Evolutionary conservation across 2,888 invertebrate species (phyloP).

Genomic region (Drosophila pegasa): DNA sequence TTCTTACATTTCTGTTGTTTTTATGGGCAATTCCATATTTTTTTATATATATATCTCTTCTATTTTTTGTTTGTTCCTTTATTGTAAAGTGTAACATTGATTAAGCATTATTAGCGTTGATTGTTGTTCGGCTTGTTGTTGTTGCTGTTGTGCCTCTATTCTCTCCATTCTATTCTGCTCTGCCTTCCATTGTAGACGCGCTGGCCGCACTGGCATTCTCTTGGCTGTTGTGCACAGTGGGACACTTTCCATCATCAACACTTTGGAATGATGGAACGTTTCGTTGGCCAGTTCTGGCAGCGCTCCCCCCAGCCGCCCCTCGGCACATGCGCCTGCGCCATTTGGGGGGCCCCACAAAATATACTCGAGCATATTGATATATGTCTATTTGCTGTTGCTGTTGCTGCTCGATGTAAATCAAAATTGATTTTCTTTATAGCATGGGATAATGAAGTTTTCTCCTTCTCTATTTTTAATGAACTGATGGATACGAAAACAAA

Average conservation of each 20-base stretch:
- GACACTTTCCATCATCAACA: constrained; percentile 79
- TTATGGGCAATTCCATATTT: constrained; percentile 42
- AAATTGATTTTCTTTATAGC: constrained; percentile 66
- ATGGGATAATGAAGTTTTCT: constrained; percentile 63
- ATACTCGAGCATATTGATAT: constrained; percentile 53
- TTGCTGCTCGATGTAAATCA: constrained; percentile 62
- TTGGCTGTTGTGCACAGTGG: constrained; percentile 67
- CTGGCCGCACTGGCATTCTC: constrained; percentile 44
- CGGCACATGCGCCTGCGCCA: constrained; percentile 52
- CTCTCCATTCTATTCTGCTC: constrained; percentile 38
- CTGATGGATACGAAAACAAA: constrained; percentile 31
- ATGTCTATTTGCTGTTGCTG: constrained; percentile 35
- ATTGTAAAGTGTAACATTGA: constrained; percentile 82
- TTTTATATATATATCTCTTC: constrained; percentile 23
- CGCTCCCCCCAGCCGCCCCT: constrained; percentile 4
- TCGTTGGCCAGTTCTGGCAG: constrained; percentile 62
- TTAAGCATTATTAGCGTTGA: constrained; percentile 81
- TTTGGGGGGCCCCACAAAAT: constrained; percentile 37
- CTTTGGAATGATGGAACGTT: constrained; percentile 74
- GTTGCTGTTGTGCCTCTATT: constrained; percentile 54
- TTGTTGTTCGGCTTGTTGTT: no score
- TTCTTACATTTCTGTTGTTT: constrained; percentile 18
- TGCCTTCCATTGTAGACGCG: constrained; percentile 49
- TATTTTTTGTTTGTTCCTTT: constrained; percentile 36
- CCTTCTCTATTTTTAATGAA: constrained; percentile 71